These are phyloP conservation scores for Oryzias woworae DNA, from an alignment of 2,113 vertebrate genomes.

Conservation along the genomic window DNA sequence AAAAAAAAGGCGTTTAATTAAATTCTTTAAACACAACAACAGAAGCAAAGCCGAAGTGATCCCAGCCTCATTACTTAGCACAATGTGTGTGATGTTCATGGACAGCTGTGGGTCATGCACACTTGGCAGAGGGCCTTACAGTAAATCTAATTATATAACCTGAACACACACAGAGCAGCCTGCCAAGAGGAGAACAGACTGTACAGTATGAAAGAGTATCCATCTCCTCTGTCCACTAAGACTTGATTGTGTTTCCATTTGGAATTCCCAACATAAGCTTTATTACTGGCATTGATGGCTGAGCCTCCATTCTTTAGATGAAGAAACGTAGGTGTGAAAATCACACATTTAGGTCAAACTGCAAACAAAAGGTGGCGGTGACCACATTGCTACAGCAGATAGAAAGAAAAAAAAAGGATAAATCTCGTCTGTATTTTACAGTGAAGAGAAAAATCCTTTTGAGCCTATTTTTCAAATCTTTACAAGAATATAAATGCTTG, in stretches of 20 bases:
- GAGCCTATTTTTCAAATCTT: too few species aligned
- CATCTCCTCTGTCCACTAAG: background rate
- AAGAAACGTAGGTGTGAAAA: background rate
- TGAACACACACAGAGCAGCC: background rate
- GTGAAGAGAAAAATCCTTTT: background rate
- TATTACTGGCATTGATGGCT: constrained; percentile 16
- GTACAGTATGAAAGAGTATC: constrained; percentile 41
- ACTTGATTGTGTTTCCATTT: constrained; percentile 23
- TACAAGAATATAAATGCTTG: too few species aligned
- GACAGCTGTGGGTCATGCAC: constrained; percentile 40
- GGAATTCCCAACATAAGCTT: constrained; percentile 7
- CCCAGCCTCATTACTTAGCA: background rate
- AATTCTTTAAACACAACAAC: background rate
- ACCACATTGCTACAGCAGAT: background rate
- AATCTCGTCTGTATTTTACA: background rate
- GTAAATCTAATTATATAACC: constrained; percentile 44
- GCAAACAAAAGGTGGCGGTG: background rate
- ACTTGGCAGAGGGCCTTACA: constrained; percentile 4
- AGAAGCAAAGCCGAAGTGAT: background rate
- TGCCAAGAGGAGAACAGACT: constrained; percentile 38
- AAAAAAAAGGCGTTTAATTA: background rate
- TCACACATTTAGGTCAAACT: background rate
- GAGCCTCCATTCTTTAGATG: background rate
- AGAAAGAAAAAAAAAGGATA: too few species aligned
- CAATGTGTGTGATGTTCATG: constrained; percentile 8